phyloP scores from a whole-genome alignment of 2,888 invertebrate species.

The Scaptodrosophila latifasciaeformis region DNA sequence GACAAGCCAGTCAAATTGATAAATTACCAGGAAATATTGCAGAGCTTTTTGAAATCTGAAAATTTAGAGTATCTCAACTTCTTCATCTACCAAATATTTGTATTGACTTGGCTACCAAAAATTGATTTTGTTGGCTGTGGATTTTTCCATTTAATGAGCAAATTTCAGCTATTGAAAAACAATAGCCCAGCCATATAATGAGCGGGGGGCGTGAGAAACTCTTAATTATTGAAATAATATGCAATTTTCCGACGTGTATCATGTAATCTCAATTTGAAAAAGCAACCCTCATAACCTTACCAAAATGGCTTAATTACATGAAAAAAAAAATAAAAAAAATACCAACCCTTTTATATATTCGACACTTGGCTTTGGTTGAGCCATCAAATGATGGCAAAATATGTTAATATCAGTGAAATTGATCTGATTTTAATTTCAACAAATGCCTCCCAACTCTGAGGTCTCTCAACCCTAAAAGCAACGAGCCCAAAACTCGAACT shows the following conservation, averaged over 20 bases:
- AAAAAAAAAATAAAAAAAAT: neutral
- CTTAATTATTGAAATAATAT: neutral
- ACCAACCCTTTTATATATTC: constrained; percentile 18
- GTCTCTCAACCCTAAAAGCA: too few relatives aligned
- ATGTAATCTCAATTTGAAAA: too few relatives aligned
- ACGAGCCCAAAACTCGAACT: too few relatives aligned
- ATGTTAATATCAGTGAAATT: constrained; percentile 65
- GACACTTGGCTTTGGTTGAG: constrained; percentile 37
- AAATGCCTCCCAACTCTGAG: constrained; percentile 23
- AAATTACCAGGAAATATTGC: too few relatives aligned
- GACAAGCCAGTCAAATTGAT: too few relatives aligned
- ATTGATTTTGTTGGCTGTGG: constrained; percentile 33
- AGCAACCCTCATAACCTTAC: too few relatives aligned
- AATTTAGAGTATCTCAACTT: neutral
- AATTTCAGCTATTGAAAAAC: constrained; percentile 13
- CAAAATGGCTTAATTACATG: neutral
- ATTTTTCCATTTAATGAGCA: constrained; percentile 59
- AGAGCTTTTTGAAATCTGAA: too few relatives aligned
- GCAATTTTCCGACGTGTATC: constrained; percentile 1
- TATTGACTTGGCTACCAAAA: constrained; percentile 48
- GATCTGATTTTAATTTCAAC: constrained; percentile 65
- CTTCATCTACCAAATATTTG: constrained; percentile 11
- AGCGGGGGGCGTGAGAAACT: neutral
- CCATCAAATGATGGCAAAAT: constrained; percentile 20
- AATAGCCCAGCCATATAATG: too few relatives aligned